Conservation (phyloP, 2,797 vertebrate species). For the Schizopygopsis pylzovi region DNA sequence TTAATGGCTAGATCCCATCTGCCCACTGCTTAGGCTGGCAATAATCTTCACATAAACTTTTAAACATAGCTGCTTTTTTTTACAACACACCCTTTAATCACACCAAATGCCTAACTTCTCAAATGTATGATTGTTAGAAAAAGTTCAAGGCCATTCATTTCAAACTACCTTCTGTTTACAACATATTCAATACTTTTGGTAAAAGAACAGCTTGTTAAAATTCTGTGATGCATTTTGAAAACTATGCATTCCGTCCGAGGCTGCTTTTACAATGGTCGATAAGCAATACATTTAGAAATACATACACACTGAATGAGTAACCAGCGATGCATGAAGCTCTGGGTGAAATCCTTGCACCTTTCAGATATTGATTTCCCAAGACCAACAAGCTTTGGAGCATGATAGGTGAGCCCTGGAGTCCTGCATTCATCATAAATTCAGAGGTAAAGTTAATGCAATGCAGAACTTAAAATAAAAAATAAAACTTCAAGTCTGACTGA, state of each 20-base stretch:
- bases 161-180: neutral
- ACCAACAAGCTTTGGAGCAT: constrained; percentile 40
- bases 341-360: constrained; percentile 42
- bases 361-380: constrained; percentile 41
- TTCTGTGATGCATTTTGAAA: neutral
- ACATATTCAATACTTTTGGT: neutral
- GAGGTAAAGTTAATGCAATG: constrained; percentile 28
- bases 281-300: constrained; percentile 45
- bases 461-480: constrained; percentile 6
- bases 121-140: neutral
- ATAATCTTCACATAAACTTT: constrained; percentile 27
- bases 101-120: neutral
- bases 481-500: constrained; percentile 13
- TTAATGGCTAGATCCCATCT: constrained; percentile 55
- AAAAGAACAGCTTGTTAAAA: constrained; percentile 10
- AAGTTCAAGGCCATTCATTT: neutral
- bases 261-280: constrained; percentile 18
- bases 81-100: neutral
- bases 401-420: constrained; percentile 27
- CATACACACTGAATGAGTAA: constrained; percentile 7
- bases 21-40: constrained; percentile 31
- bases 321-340: constrained; percentile 4
- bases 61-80: constrained; percentile 13
- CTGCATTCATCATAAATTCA: constrained; percentile 48
- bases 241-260: neutral